These are phyloP conservation scores for Tiliqua scincoides DNA, from an alignment of 2,113 vertebrate species.

Conservation along the genomic window DNA sequence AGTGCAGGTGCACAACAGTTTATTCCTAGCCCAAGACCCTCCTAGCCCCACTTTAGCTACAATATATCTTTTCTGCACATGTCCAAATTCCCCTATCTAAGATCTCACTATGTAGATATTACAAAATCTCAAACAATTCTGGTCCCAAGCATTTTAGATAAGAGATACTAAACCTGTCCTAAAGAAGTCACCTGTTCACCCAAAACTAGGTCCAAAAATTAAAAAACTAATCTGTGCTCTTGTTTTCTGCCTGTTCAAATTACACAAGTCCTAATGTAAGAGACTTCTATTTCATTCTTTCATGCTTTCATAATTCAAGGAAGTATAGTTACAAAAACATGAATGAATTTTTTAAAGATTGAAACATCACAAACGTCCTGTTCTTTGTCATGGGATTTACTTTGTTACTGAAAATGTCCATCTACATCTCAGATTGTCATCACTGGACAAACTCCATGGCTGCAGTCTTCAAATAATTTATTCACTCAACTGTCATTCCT, in stretches of 20 bases:
- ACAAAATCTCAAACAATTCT: too few species aligned
- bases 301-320: background rate
- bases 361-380: background rate
- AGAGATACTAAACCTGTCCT: too few species aligned
- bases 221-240: slow-evolving; percentile 11
- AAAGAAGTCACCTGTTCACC: background rate
- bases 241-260: background rate
- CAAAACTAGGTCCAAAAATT: background rate
- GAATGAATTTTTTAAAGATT: background rate
- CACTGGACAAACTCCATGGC: background rate
- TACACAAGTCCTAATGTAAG: background rate
- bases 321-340: too few species aligned
- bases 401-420: background rate
- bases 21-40: too few species aligned
- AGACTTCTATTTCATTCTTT: background rate
- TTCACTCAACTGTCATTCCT: background rate
- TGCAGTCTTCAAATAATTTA: background rate
- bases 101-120: too few species aligned
- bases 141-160: too few species aligned
- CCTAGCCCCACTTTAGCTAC: too few species aligned
- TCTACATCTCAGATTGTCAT: background rate
- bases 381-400: background rate
- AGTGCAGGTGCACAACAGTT: too few species aligned
- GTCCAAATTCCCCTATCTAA: too few species aligned
- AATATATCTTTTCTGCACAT: too few species aligned